phyloP scores from a whole-genome alignment of 2,797 vertebrate species.

The Xenopus petersii region DNA sequence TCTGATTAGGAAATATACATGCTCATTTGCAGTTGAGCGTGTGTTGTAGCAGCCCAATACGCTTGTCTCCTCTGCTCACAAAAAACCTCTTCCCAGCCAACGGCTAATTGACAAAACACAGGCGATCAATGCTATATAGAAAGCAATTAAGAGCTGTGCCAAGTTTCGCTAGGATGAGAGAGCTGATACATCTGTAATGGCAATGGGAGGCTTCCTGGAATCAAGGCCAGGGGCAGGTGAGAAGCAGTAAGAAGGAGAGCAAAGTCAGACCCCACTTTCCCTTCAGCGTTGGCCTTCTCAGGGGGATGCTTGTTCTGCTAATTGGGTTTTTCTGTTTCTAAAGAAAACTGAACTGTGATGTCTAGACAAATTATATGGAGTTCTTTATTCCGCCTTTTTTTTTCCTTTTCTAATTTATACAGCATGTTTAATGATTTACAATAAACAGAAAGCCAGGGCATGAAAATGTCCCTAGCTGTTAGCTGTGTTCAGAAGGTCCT shows the following conservation, averaged over 20 bases:
- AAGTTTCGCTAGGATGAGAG: conserved; percentile 19
- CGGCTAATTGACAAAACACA: conserved; percentile 40
- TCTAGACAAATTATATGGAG: conserved; percentile 8
- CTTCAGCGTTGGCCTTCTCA: neutral
- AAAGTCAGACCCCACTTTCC: conserved; percentile 6
- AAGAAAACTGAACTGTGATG: conserved; percentile 16
- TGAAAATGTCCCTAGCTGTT: too few relatives aligned
- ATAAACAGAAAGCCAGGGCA: neutral
- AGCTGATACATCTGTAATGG: conserved; percentile 28
- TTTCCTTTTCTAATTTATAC: neutral
- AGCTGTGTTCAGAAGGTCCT: too few relatives aligned
- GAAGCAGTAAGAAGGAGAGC: neutral
- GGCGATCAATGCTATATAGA: conserved; percentile 38
- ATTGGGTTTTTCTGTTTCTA: conserved; percentile 10
- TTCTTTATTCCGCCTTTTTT: neutral
- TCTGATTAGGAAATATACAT: conserved; percentile 16
- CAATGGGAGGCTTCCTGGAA: conserved; percentile 28
- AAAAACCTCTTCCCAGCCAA: conserved; percentile 18
- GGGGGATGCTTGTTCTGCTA: conserved; percentile 7
- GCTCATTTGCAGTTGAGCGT: conserved; percentile 15
- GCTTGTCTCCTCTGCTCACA: conserved; percentile 20
- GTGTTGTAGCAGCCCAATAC: conserved; percentile 2
- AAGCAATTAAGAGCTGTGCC: conserved; percentile 32
- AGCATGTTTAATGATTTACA: neutral
- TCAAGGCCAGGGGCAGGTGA: conserved; percentile 9